phyloP scores from a whole-genome alignment of 2,888 invertebrate species.

The Cheilosia impressa region DNA sequence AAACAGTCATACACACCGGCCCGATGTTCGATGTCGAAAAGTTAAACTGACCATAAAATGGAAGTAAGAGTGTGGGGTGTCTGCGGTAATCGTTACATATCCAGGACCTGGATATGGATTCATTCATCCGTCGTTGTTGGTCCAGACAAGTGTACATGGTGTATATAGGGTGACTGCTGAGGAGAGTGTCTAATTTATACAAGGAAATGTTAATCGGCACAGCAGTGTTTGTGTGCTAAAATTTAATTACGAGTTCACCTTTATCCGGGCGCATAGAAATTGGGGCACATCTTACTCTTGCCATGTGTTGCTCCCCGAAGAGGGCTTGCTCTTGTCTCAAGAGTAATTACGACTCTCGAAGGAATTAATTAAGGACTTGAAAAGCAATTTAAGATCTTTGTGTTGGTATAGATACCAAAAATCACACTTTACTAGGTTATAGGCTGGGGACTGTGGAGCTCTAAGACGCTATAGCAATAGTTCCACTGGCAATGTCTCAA shows the following conservation, averaged over 20 bases:
- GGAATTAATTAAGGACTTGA: constrained; percentile 54
- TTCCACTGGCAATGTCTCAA: no score
- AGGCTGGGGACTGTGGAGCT: no score
- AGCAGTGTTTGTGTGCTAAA: constrained; percentile 41
- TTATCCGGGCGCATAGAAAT: background rate
- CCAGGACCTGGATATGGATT: constrained; percentile 49
- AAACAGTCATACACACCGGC: constrained; percentile 29
- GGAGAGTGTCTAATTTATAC: constrained; percentile 36
- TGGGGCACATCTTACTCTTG: constrained; percentile 10
- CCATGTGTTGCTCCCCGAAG: constrained; percentile 7
- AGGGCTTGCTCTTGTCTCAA: constrained; percentile 5
- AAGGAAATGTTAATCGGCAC: constrained; percentile 50
- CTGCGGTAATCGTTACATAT: constrained; percentile 62
- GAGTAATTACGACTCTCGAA: constrained; percentile 42
- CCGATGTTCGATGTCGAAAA: constrained; percentile 41
- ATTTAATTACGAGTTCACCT: constrained; percentile 65
- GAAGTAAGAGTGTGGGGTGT: constrained; percentile 4
- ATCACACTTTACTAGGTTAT: background rate
- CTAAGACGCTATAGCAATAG: no score
- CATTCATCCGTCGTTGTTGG: constrained; percentile 35
- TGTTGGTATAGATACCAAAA: background rate
- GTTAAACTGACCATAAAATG: constrained; percentile 45
- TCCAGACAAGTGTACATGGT: background rate
- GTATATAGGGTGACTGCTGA: background rate
- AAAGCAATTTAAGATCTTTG: constrained; percentile 30